These are phyloP conservation scores for Drosophila phalerata DNA, from an alignment of 2,888 invertebrate species.

Conservation along the genomic window DNA sequence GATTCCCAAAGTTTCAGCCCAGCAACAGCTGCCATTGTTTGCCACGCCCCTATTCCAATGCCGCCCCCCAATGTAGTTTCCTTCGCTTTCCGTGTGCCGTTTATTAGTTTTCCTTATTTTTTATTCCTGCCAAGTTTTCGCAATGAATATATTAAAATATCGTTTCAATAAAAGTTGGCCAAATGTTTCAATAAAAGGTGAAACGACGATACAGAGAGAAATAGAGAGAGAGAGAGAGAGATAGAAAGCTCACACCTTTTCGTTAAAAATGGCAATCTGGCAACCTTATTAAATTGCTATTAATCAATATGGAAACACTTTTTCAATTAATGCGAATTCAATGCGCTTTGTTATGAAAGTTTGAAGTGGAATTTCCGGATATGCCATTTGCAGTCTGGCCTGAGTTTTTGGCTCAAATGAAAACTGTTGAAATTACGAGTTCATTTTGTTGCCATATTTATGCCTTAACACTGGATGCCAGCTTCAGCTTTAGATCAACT, in stretches of 20 bases:
- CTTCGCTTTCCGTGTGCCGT: slow-evolving; percentile 20
- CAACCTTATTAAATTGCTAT: slow-evolving; percentile 63
- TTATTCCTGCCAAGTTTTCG: slow-evolving; percentile 40
- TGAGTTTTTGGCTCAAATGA: slow-evolving; percentile 7
- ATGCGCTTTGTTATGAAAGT: slow-evolving; percentile 65
- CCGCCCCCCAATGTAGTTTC: background rate
- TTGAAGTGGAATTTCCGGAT: slow-evolving; percentile 22
- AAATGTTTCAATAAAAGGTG: slow-evolving; percentile 39
- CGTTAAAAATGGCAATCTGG: slow-evolving; percentile 24
- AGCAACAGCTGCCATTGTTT: slow-evolving; percentile 67
- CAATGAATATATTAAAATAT: slow-evolving; percentile 77
- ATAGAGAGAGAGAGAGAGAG: background rate
- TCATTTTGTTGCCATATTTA: slow-evolving; percentile 38
- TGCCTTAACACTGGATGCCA: slow-evolving; percentile 21
- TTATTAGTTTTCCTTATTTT: slow-evolving; percentile 34
- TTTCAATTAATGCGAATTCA: slow-evolving; percentile 52
- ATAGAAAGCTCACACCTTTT: background rate
- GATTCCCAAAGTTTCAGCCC: slow-evolving; percentile 66
- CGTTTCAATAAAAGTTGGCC: slow-evolving; percentile 56
- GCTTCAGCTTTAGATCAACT: slow-evolving; percentile 1
- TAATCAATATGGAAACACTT: slow-evolving; percentile 46
- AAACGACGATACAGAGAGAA: background rate
- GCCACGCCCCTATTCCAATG: slow-evolving; percentile 21
- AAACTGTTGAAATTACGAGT: slow-evolving; percentile 30
- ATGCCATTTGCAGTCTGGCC: slow-evolving; percentile 36